Conservation (phyloP, 2,113 vertebrate species). For the Aphyosemion australe region DNA sequence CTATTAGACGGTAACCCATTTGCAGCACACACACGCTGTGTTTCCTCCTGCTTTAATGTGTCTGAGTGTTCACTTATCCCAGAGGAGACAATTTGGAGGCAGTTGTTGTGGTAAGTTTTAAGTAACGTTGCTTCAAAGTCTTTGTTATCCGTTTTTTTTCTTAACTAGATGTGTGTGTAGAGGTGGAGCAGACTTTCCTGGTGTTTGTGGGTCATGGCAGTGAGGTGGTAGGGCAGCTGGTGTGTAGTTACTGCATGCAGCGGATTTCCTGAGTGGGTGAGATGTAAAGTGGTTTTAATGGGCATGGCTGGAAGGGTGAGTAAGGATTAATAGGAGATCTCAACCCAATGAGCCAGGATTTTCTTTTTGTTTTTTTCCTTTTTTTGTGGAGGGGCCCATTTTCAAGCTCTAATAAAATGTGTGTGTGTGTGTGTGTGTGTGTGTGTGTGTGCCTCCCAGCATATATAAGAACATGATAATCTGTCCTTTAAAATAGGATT, state of each 20-base stretch:
- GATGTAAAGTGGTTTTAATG: slow-evolving; percentile 48
- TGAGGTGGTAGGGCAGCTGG: slow-evolving; percentile 31
- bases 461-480: slow-evolving; percentile 8
- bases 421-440: not conserved
- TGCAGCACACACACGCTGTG: not conserved
- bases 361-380: slow-evolving; percentile 40
- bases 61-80: not conserved
- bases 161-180: not conserved
- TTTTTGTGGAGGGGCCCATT: slow-evolving; percentile 31
- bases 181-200: slow-evolving; percentile 3
- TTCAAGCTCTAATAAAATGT: slow-evolving; percentile 13
- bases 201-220: slow-evolving; percentile 36
- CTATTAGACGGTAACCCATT: slow-evolving; percentile 6
- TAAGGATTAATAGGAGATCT: slow-evolving; percentile 67
- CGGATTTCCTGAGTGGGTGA: slow-evolving; percentile 12
- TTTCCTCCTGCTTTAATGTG: not conserved
- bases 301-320: slow-evolving; percentile 44
- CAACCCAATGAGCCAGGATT: slow-evolving; percentile 35
- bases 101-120: not conserved
- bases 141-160: not conserved
- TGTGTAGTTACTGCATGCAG: slow-evolving; percentile 2
- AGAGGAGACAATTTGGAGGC: slow-evolving; percentile 16
- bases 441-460: not conserved
- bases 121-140: slow-evolving; percentile 11
- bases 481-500: slow-evolving; percentile 16